A percentile compares a stretch with the other conserved stretches of the same genome.
Conservation (phyloP, 2,888 invertebrate genomes). For the Mylabris sibirica region DNA sequence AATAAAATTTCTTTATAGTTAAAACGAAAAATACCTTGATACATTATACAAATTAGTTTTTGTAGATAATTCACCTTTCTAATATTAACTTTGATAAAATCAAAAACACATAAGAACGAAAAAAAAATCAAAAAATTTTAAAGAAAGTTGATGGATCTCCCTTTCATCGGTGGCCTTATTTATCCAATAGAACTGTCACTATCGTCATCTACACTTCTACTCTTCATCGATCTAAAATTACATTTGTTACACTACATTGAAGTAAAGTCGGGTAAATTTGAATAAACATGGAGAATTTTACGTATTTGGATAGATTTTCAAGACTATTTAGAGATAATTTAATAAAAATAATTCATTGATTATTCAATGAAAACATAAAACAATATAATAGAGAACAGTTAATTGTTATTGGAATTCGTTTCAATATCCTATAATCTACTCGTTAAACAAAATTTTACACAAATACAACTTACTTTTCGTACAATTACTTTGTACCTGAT, state of each 20-base stretch:
- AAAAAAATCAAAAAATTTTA: neutral
- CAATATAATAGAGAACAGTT: constrained; percentile 1
- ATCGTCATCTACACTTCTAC: neutral
- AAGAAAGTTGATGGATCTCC: neutral
- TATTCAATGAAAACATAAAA: constrained; percentile 2
- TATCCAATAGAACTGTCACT: neutral
- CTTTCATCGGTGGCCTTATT: constrained; percentile 2
- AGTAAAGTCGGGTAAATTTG: neutral
- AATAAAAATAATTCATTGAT: neutral
- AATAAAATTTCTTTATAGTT: neutral
- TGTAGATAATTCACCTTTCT: too few relatives aligned
- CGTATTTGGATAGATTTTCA: neutral
- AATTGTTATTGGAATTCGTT: constrained; percentile 5
- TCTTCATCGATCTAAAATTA: neutral
- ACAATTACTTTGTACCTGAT: neutral
- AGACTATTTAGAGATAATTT: neutral
- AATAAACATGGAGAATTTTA: neutral
- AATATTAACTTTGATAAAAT: too few relatives aligned
- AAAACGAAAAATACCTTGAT: neutral
- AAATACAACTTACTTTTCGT: neutral
- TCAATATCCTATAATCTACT: neutral
- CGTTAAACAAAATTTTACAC: neutral
- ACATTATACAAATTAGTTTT: too few relatives aligned
- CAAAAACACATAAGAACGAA: neutral
- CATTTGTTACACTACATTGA: neutral